Conservation (phyloP, 2,888 invertebrate species). For the Melipona bicolor region DNA sequence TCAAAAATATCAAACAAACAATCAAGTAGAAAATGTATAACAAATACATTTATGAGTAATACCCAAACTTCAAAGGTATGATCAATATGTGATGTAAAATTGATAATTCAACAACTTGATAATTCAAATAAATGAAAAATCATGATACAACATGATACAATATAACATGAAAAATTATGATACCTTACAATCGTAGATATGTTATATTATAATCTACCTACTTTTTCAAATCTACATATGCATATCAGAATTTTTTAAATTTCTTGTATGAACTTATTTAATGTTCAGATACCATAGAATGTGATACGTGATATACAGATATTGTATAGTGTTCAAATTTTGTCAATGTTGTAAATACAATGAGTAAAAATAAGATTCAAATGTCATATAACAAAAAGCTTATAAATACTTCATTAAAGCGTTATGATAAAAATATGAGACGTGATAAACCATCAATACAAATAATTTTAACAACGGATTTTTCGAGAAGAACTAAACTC, state of each 20-base stretch:
- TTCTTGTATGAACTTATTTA: not conserved
- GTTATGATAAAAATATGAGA: too few species aligned
- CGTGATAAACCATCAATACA: too few species aligned
- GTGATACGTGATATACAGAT: too few species aligned
- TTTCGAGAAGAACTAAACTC: too few species aligned
- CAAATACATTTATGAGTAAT: not conserved
- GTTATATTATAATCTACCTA: slow-evolving; percentile 4
- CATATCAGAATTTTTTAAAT: not conserved
- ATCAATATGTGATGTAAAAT: not conserved
- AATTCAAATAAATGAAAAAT: not conserved
- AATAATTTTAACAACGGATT: too few species aligned
- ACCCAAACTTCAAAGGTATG: not conserved
- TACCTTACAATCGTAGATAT: not conserved
- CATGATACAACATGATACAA: too few species aligned
- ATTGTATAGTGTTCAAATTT: too few species aligned
- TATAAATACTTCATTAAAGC: too few species aligned
- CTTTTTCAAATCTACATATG: not conserved
- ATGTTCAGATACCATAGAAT: not conserved
- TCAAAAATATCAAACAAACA: not conserved
- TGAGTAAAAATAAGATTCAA: too few species aligned
- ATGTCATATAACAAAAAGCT: too few species aligned
- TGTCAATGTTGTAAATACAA: too few species aligned
- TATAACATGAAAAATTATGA: too few species aligned
- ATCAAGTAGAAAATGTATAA: not conserved
- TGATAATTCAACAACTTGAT: not conserved